Evolutionary conservation across 1,140 invertebrate species (phyloP).

Genomic region (Leptopilina boulardi): DNA sequence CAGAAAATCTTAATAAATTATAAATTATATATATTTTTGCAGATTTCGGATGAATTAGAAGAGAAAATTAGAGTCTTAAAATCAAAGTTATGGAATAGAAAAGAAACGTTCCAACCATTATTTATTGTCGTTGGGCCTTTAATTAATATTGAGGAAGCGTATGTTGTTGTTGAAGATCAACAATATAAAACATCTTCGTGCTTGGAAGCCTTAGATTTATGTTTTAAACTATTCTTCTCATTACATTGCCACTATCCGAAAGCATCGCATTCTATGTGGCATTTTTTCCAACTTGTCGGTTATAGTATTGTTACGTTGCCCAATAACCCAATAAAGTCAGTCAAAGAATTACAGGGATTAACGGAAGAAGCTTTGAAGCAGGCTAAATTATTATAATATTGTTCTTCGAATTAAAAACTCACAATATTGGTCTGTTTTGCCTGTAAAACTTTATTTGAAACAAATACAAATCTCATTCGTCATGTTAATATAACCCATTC

Average conservation of each 20-base stretch:
- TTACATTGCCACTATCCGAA: neutral
- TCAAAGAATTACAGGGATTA: neutral
- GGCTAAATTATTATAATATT: neutral
- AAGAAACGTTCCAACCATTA: neutral
- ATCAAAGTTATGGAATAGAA: neutral
- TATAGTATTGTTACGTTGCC: neutral
- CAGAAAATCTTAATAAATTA: no score
- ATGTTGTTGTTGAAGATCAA: constrained; percentile 5
- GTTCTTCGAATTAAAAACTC: no score
- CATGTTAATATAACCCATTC: neutral
- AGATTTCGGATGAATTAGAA: neutral
- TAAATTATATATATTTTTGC: neutral
- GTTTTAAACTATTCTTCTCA: constrained; percentile 7
- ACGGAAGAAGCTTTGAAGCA: neutral
- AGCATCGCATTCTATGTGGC: neutral
- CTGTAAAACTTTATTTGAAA: neutral
- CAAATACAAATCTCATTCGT: neutral
- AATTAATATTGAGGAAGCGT: neutral
- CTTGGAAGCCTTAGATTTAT: neutral
- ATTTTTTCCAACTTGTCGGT: neutral
- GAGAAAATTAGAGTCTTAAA: neutral
- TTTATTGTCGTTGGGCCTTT: neutral
- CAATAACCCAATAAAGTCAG: neutral
- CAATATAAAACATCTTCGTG: neutral
- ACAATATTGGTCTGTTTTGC: neutral